These are phyloP conservation scores for Albula glossodonta DNA, from an alignment of 2,113 vertebrate genomes.

Conservation along the genomic window DNA sequence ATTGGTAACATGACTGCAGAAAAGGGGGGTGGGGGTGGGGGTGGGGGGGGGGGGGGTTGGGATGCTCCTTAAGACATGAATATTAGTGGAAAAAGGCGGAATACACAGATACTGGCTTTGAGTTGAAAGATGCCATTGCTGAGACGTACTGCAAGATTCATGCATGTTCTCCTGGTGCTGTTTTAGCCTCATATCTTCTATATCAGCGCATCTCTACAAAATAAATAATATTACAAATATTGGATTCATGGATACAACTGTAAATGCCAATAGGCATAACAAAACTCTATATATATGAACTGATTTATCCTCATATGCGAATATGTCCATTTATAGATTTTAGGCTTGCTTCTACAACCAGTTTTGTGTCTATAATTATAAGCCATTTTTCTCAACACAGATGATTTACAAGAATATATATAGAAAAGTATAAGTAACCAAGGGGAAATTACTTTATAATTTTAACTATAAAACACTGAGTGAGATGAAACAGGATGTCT, in stretches of 20 bases:
- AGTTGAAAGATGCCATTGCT: background rate
- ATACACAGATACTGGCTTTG: background rate
- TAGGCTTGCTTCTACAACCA: too few relatives aligned
- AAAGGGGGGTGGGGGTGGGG: constrained; percentile 25
- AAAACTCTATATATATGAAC: too few relatives aligned
- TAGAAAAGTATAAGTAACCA: too few relatives aligned
- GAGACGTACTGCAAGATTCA: background rate
- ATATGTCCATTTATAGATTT: too few relatives aligned
- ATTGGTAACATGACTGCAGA: constrained; percentile 47
- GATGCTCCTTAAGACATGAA: constrained; percentile 19
- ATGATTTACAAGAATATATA: too few relatives aligned
- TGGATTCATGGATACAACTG: too few relatives aligned
- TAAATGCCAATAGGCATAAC: too few relatives aligned
- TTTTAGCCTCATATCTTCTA: background rate
- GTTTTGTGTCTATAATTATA: too few relatives aligned
- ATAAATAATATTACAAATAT: background rate
- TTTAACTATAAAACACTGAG: too few relatives aligned
- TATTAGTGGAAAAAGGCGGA: constrained; percentile 17
- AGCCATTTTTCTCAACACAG: too few relatives aligned
- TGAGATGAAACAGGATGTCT: background rate
- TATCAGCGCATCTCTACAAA: background rate
- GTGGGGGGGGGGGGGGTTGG: background rate
- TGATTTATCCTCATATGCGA: too few relatives aligned
- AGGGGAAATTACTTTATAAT: too few relatives aligned
- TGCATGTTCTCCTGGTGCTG: background rate